phyloP scores from a whole-genome alignment of 2,113 vertebrate genomes.

The Mustela nigripes region DNA sequence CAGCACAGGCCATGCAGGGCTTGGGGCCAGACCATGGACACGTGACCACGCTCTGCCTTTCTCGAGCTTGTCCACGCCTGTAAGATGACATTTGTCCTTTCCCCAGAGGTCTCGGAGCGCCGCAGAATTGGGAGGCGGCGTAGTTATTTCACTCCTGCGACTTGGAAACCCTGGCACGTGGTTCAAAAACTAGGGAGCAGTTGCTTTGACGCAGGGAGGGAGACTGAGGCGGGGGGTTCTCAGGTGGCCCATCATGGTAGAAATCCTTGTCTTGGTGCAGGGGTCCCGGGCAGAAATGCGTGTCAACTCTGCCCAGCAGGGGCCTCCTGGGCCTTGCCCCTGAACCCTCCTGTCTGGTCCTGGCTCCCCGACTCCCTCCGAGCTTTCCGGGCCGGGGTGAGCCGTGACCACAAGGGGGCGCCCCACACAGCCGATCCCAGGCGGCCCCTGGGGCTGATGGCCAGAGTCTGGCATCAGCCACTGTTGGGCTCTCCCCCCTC shows the following conservation, averaged over 20 bases:
- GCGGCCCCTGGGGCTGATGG: neutral
- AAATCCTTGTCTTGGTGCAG: neutral
- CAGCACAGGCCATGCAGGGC: neutral
- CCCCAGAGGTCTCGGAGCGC: neutral
- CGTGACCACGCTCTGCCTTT: too few species aligned
- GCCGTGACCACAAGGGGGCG: neutral
- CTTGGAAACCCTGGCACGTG: fast-evolving
- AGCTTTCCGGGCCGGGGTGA: neutral
- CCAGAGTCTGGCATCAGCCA: fast-evolving
- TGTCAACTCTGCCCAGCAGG: neutral
- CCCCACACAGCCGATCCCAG: fast-evolving
- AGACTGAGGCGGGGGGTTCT: neutral
- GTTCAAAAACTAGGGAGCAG: neutral
- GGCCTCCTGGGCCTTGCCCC: fast-evolving
- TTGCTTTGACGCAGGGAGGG: neutral
- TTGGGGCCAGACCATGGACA: neutral
- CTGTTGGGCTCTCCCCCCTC: too few species aligned
- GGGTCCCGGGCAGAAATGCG: neutral
- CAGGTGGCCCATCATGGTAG: fast-evolving
- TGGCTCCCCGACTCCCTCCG: fast-evolving
- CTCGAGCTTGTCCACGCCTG: too few species aligned
- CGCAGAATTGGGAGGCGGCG: too few species aligned
- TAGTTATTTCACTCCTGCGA: too few species aligned
- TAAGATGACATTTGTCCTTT: too few species aligned
- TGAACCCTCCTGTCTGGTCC: too few species aligned